Evolutionary conservation across 2,797 vertebrate genomes (phyloP), one percentile per base, ranked within the genome.

Genomic region (Loriculus beryllinus): DNA sequence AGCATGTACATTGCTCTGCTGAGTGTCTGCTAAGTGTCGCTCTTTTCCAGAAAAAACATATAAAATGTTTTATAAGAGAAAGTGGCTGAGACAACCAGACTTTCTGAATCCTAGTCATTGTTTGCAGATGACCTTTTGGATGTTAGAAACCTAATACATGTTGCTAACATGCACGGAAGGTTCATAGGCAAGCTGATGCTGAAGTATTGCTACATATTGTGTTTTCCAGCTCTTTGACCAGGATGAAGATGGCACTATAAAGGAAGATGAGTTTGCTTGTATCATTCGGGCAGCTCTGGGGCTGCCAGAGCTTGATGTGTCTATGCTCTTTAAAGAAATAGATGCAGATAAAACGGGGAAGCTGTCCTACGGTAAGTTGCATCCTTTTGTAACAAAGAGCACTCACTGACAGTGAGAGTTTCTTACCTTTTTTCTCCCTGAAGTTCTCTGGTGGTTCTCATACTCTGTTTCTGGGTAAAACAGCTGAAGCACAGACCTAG

Each of bases 171-270:
- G 15, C 26, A 28, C 11, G 31, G 10, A 14, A 43, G 14, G 48
- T 33, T 89, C 33, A 31, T 4, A 43, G 45, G n/a, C 39, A 69
- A 82, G 79, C 20, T 40, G 26, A 43, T 68, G 31, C 64, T 54
- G 2, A 45, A 48, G 14, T n/a, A 29, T 70, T 86, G 57, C n/a
- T 65, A 9, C 9, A 21, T 0, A 0, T 59, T 29, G n/a, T 93
- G 39, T 82, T 79, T 81, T 89, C 10, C 95, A 99, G 99, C 98
- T 99, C 63, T 99, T 99, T 88, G 99, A 99, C 96, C 92, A 97
- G 16, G 99, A 99, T 62, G 97, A 99, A 12, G 99, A 99, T 56
- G 98, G 98, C 90, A 98, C 95, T 81, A 99, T 99, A 95, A 98
- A 98, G 1, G 98, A 98, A 29, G 96, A 98, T 18, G 99, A 99